Percentiles rank a stretch among this genome's conserved stretches.
These are phyloP conservation scores for Erythrolamprus reginae DNA, from an alignment of 2,113 vertebrate species.

Conservation along the genomic window DNA sequence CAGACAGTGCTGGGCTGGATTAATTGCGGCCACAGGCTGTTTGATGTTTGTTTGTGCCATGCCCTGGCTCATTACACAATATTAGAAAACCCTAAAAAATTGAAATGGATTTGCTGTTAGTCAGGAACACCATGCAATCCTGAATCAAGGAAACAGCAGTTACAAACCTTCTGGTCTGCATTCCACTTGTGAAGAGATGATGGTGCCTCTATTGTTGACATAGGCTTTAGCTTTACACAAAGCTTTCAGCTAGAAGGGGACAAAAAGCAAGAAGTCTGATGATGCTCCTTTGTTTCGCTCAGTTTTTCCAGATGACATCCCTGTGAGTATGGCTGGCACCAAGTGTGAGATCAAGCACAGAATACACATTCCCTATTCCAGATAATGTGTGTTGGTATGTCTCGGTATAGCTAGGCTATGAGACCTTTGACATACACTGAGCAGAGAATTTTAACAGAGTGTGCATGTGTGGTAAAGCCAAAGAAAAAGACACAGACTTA, in stretches of 20 bases:
- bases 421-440: too few species aligned
- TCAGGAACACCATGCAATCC: neutral
- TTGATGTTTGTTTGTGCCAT: too few species aligned
- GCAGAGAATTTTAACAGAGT: too few species aligned
- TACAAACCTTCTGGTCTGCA: neutral
- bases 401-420: too few species aligned
- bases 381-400: neutral
- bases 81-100: neutral
- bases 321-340: neutral
- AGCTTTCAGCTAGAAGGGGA: neutral
- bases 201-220: neutral
- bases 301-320: neutral
- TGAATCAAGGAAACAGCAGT: neutral
- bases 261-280: neutral
- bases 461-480: too few species aligned
- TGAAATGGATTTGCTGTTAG: neutral
- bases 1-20: too few species aligned
- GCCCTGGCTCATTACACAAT: too few species aligned
- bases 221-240: neutral
- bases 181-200: accelerated
- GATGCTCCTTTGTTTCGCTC: neutral
- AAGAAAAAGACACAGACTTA: too few species aligned
- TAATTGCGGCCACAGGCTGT: too few species aligned
- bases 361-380: neutral
- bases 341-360: neutral